phyloP scores from a whole-genome alignment of 2,888 invertebrate species.

The Lordiphosa fenestrarum region DNA sequence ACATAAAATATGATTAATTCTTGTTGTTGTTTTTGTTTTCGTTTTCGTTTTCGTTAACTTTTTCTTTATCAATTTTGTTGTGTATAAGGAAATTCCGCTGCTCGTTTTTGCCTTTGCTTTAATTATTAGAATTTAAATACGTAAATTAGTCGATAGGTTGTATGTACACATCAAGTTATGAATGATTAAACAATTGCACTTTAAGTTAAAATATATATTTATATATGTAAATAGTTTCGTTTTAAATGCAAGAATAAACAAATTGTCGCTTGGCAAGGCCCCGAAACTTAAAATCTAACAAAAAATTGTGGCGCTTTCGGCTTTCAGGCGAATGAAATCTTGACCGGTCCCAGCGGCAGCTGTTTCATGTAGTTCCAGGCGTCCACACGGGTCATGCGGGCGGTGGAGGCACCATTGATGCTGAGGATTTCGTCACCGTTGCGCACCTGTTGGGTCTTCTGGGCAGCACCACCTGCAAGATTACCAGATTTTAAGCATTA shows the following conservation, averaged over 20 bases:
- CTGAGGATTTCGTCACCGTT: slow-evolving; percentile 93
- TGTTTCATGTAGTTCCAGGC: slow-evolving; percentile 97
- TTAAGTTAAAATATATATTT: slow-evolving; percentile 37
- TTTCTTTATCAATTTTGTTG: slow-evolving; percentile 31
- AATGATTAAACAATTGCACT: slow-evolving; percentile 43
- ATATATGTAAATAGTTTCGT: slow-evolving; percentile 33
- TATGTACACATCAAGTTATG: slow-evolving; percentile 24
- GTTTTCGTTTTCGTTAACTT: slow-evolving; percentile 8
- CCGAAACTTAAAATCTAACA: slow-evolving; percentile 32
- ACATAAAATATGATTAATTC: slow-evolving; percentile 50
- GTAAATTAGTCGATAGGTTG: slow-evolving; percentile 64
- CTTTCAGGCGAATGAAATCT: slow-evolving; percentile 74
- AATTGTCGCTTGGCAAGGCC: slow-evolving; percentile 32
- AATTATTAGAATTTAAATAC: slow-evolving; percentile 53
- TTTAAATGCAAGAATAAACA: slow-evolving; percentile 63
- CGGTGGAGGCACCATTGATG: slow-evolving; percentile 90
- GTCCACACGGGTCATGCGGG: slow-evolving; percentile 93
- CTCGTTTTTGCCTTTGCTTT: neutral
- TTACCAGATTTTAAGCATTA: neutral
- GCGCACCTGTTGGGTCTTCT: slow-evolving; percentile 90
- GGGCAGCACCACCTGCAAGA: slow-evolving; percentile 91
- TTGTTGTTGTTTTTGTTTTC: slow-evolving; percentile 14
- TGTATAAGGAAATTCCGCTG: slow-evolving; percentile 55
- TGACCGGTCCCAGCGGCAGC: slow-evolving; percentile 91
- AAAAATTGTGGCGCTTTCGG: slow-evolving; percentile 63